Base-by-base conservation (phyloP, 1,140 invertebrate species). In the Samia ricini region DNA sequence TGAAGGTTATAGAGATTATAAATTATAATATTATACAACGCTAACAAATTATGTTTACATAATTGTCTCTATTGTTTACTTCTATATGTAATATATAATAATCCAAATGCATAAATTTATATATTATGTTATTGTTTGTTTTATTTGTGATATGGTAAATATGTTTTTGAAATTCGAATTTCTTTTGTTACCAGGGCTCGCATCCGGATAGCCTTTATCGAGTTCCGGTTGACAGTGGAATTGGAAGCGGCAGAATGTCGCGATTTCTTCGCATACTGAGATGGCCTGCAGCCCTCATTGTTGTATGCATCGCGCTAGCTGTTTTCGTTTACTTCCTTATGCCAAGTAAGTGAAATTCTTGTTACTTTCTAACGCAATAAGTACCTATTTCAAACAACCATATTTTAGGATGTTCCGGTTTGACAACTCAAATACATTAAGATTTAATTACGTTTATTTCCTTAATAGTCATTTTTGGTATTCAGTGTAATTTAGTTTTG, bases 151-250 rank as follows among this genome's bases (percentile, higher is more conserved):
- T 7, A 8, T 5, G 3, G 19, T 20, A 51, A 51, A 51, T 18
- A 8, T 51, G 6, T 50, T 50, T 0, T 15, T 23, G n/a, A 10
- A 52, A n/a, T n/a, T n/a, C n/a, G 4, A 22, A 22, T 22, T 52
- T 52, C 3, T 50, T 61, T 81, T 77, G 61, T 87, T 82, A 3
- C 2, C 78, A 91, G 90, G 90, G 90, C 0, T 85, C 88, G 2
- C 89, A 91, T 61, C 90, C 90, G 5, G 90, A 91, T 74, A 90
- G 88, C 61, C 68, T 91, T 56, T 91, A 90, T 66, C 83, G 90
- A 3, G 88, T 91, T 60, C 61, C 83, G 6, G 65, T 70, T 4
- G 77, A 73, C 55, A 68, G 63, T 21, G 71, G 72, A 24, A 65
- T 63, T 20, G 75, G 60, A 23, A 63, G 66, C 12, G 66, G 72